These are phyloP conservation scores for Drosophila albomicans DNA, from an alignment of 1,140 invertebrate genomes.

Conservation along the genomic window DNA sequence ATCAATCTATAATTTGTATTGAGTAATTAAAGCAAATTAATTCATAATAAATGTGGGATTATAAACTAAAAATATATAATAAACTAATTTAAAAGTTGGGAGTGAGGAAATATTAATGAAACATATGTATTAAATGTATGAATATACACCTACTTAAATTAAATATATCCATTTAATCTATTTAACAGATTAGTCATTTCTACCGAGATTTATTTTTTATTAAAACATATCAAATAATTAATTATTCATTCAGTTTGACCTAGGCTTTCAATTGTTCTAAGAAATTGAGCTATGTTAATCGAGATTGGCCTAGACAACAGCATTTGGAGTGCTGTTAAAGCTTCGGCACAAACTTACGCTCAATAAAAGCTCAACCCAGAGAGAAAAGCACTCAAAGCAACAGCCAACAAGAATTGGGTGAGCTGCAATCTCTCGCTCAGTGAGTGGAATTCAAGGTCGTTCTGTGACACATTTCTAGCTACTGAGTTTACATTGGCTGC, in stretches of 20 bases:
- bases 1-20: too few species aligned
- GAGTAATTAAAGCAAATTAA: too few species aligned
- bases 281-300: not conserved
- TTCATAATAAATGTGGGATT: too few species aligned
- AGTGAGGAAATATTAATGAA: too few species aligned
- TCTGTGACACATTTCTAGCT: conserved; percentile 73
- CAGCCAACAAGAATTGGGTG: conserved; percentile 41
- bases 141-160: too few species aligned
- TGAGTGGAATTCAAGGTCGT: conserved; percentile 74
- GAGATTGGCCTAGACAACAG: not conserved
- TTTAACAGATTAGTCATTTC: too few species aligned
- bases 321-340: conserved; percentile 11
- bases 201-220: not conserved
- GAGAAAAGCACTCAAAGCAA: conserved; percentile 18
- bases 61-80: too few species aligned
- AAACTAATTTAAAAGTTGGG: too few species aligned
- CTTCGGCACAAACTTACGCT: conserved; percentile 4
- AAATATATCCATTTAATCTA: too few species aligned
- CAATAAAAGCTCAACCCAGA: conserved; percentile 16
- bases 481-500: conserved; percentile 57
- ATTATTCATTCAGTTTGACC: not conserved
- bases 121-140: too few species aligned
- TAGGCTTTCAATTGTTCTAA: not conserved
- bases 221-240: not conserved
- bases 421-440: conserved; percentile 12